A percentile compares a stretch with the other conserved stretches of the same genome.
Conservation (phyloP, 2,888 invertebrate species). For the Heliconius hortense region DNA sequence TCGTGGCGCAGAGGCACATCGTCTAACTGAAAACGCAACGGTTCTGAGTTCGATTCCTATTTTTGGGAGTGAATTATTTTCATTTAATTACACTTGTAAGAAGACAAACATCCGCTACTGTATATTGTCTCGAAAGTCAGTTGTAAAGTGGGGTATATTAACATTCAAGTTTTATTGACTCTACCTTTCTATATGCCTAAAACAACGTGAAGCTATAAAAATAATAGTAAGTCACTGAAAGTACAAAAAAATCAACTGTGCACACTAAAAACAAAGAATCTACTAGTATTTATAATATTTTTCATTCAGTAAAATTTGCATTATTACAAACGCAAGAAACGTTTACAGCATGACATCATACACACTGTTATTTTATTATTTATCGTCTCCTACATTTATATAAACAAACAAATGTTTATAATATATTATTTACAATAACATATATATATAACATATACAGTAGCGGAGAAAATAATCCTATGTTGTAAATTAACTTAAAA, state of each 20-base stretch:
- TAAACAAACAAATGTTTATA: conserved; percentile 16
- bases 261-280: not conserved
- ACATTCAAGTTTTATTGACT: no score
- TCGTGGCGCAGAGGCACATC: not conserved
- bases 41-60: no score
- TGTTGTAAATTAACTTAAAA: conserved; percentile 5
- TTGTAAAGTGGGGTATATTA: no score
- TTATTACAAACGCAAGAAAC: not conserved
- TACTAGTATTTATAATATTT: not conserved
- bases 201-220: no score
- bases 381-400: conserved; percentile 6
- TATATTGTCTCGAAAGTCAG: no score
- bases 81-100: no score
- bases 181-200: no score
- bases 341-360: conserved; percentile 23
- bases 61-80: no score
- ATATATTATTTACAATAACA: conserved; percentile 13
- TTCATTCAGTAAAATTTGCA: conserved; percentile 1
- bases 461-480: conserved; percentile 3
- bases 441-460: conserved; percentile 3
- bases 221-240: no score
- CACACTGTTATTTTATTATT: conserved; percentile 14
- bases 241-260: not conserved
- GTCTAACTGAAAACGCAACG: no score
- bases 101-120: no score